Percentiles rank a stretch among this genome's conserved stretches.
Conservation (phyloP, 1,140 invertebrate species). For the Battus philenor region DNA sequence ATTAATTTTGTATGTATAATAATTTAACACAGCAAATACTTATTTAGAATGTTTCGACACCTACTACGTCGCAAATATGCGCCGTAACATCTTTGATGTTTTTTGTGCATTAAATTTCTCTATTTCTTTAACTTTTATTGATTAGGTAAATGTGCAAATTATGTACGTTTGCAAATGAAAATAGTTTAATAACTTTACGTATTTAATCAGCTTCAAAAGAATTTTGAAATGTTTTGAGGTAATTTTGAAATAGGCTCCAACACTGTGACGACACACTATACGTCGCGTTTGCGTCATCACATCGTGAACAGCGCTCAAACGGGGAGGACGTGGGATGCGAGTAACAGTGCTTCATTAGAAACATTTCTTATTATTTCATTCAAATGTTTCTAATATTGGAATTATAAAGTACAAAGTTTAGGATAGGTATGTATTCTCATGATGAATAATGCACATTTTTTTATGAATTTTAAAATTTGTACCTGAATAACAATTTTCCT, state of each 20-base stretch:
- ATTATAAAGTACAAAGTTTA: conserved; percentile 73
- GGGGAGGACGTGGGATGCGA: conserved; percentile 63
- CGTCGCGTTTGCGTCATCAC: conserved; percentile 70
- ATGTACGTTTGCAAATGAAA: not conserved
- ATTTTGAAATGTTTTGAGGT: conserved; percentile 34
- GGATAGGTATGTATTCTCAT: conserved; percentile 61
- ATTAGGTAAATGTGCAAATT: not conserved
- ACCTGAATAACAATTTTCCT: conserved; percentile 15
- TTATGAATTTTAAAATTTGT: not conserved
- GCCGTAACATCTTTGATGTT: not conserved
- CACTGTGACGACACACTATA: conserved; percentile 57
- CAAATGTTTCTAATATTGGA: conserved; percentile 73
- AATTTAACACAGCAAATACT: too few species aligned
- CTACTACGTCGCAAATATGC: conserved; percentile 6
- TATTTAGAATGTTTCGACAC: conserved; percentile 1
- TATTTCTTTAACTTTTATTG: not conserved
- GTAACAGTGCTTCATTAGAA: conserved; percentile 53
- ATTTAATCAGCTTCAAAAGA: conserved; percentile 4
- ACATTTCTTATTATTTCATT: conserved; percentile 67
- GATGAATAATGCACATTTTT: too few species aligned
- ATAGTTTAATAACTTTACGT: not conserved
- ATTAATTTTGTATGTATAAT: too few species aligned
- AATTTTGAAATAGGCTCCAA: conserved; percentile 26
- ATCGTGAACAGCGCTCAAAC: conserved; percentile 61
- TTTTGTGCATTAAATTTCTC: not conserved